Evolutionary conservation across 2,113 vertebrate genomes (phyloP), one percentile per base, ranked within the genome.

Genomic region (Hippocampus barbouri): DNA sequence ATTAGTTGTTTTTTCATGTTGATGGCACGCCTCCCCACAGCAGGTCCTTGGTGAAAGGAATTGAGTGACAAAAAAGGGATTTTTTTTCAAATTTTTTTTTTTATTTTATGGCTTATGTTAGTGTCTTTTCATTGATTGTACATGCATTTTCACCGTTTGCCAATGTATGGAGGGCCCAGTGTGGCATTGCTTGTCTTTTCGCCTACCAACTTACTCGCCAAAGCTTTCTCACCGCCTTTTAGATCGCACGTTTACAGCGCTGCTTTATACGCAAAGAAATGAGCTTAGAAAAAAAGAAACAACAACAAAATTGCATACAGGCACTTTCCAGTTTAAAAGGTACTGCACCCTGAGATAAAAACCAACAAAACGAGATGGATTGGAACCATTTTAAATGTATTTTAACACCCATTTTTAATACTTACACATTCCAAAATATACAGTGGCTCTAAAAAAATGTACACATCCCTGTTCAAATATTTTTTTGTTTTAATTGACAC

Each of bases 231-330:
- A 79, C 74, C 73, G 77, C 84, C 72, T 73, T 88, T 65, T 43
- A 83, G 83, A 82, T 83, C 83, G 76, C 79, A 81, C 84, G 84
- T 88, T 85, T 87, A 87, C 88, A 84, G 84, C 86, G 85, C 86
- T 85, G 87, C 87, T 85, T 87, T 89, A 84, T 83, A 87, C 72
- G 59, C 59, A 61, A 61, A 18, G 5, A 30, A 34, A 60, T 4
- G 0, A 9, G 9, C 11, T 23, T 21, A 9, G n/a, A 60, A 34
- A 60, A 87, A 66, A 65, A 65, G 30, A 82, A 84, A 87, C 30
- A 30, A 79, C 76, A 86, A 79, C 85, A 72, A 72, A 76, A 72
- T 47, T 8, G 43, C 43, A 18, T 47, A 25, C 11, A 25, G 63
- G 63, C 40, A 47, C 15, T 66, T 66, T 66, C 64, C 43, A 66